phyloP scores from a whole-genome alignment of 2,113 vertebrate species.

The Barbus barbus region DNA sequence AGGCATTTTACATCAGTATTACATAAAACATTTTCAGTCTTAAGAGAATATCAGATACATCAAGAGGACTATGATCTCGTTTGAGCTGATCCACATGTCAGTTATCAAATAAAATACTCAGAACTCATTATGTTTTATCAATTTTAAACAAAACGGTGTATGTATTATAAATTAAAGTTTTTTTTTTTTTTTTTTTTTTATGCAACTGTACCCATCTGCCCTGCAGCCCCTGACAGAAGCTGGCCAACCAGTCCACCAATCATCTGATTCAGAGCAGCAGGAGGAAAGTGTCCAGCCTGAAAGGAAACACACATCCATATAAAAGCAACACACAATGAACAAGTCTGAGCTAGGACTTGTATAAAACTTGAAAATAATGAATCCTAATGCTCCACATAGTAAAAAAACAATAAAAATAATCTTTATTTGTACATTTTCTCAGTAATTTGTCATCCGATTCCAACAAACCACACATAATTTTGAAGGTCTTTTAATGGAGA shows the following conservation, averaged over 20 bases:
- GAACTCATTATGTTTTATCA: neutral
- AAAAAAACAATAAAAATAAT: no score
- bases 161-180: neutral
- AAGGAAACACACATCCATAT: neutral
- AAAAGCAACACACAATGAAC: neutral
- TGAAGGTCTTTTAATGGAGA: no score
- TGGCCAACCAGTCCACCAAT: constrained; percentile 88
- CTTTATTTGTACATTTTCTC: no score
- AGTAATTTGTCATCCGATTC: no score
- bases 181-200: no score
- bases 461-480: no score
- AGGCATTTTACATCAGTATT: neutral
- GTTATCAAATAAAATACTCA: neutral
- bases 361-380: no score
- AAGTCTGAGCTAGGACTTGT: neutral
- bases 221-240: constrained; percentile 73
- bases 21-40: no score
- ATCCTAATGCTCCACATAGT: no score
- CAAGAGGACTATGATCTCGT: neutral
- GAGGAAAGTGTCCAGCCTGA: constrained; percentile 72
- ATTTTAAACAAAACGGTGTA: neutral
- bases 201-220: constrained; percentile 66
- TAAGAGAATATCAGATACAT: neutral
- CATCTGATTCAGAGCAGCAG: constrained; percentile 87
- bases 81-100: neutral